Evolutionary conservation across 2,888 invertebrate genomes (phyloP), one percentile per base, ranked within the genome.

Genomic region (Ceramica pisi): DNA sequence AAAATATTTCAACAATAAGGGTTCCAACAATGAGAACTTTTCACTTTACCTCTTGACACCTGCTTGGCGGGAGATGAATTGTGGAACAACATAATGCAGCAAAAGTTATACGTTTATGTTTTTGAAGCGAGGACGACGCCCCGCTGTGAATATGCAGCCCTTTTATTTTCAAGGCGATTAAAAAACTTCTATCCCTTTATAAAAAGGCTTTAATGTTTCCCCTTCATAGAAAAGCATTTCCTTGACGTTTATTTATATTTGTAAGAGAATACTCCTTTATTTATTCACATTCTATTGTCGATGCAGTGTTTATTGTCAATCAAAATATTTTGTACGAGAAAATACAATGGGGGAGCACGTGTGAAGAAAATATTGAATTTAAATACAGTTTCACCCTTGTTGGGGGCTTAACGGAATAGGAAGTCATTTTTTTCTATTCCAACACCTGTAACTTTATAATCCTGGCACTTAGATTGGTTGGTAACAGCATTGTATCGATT

Each of bases 1-100:
- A 91, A 92, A 91, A 90, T 87, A 84, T 85, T 89, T 86, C 80
- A 81, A 85, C 87, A 86, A 88, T 90, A 90, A 89, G 86, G 88
- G 84, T 82, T 87, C 76, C 79, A 86, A 92, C 91, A 92, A 93
- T 90, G 81, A 88, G 81, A 92, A 92, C 90, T 93, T 93, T 92
- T 90, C 88, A 90, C 89, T 92, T 89, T 86, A 81, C 89, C 89
- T 87, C 89, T 91, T 92, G 92, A 91, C 92, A 93, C 90, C 89
- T 92, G 90, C 75, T 89, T 88, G 87, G 84, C 84, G 81, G 72
- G 87, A 91, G 90, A 92, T 92, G 92, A 91, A 93, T 92, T 91
- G 90, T 87, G 88, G 84, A 82, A 88, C 85, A 84, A 84, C 85
- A 84, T 75, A 80, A 86, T 75, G 79, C 75, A 74, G 62, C 72